Evolutionary conservation across 2,888 invertebrate species (phyloP).

Genomic region (Monoplex corrugatus): DNA sequence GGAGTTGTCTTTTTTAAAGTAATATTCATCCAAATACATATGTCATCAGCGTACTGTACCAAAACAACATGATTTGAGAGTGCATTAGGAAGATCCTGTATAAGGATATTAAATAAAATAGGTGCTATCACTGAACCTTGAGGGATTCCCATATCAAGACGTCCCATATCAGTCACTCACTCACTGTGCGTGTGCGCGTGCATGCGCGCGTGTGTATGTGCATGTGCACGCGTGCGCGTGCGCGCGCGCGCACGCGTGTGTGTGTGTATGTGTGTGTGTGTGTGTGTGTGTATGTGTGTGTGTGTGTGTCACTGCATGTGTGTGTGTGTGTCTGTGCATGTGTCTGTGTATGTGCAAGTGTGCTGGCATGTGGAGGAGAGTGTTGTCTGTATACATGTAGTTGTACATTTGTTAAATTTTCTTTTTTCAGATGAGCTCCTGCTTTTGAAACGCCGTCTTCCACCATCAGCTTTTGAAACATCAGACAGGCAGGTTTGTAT

Average conservation of each 20-base stretch:
- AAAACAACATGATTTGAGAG: too few species aligned
- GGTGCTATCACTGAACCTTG: too few species aligned
- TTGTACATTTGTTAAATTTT: background rate
- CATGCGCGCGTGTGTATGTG: too few species aligned
- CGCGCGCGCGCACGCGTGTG: background rate
- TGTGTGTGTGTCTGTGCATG: background rate
- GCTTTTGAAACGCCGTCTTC: conserved; percentile 75
- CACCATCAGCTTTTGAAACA: conserved; percentile 69
- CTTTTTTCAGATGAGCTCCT: conserved; percentile 78
- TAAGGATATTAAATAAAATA: too few species aligned
- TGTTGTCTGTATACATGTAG: background rate
- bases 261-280: background rate
- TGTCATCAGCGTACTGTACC: too few species aligned
- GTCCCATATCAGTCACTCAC: too few species aligned
- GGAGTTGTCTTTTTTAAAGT: too few species aligned
- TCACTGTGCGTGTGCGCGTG: too few species aligned
- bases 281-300: background rate
- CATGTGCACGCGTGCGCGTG: too few species aligned
- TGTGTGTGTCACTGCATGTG: background rate
- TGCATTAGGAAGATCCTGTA: too few species aligned
- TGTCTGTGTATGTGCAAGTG: background rate
- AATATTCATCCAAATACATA: too few species aligned
- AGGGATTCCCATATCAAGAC: too few species aligned
- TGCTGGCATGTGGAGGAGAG: background rate
- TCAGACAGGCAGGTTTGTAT: conserved; percentile 57